A percentile compares a stretch with the other conserved stretches of the same genome.
Evolutionary conservation across 2,113 vertebrate species (phyloP).

Genomic region (Gavia stellata): DNA sequence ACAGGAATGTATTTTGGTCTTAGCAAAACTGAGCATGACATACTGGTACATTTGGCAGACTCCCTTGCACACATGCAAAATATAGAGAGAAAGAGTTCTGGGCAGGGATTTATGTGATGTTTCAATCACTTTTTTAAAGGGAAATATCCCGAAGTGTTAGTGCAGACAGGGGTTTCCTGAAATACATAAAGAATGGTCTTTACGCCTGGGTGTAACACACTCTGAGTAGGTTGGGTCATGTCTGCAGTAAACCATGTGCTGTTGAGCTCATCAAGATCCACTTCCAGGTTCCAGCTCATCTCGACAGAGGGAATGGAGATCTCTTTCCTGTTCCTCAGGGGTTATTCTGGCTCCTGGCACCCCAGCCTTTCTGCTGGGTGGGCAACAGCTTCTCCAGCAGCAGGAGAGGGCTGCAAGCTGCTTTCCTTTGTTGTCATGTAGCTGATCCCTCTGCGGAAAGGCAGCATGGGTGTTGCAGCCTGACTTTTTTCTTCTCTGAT

Average conservation of each 20-base stretch:
- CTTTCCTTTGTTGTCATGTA: background rate
- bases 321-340: background rate
- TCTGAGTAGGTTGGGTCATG: no score
- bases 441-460: background rate
- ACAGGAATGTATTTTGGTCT: background rate
- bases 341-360: background rate
- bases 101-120: background rate
- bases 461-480: background rate
- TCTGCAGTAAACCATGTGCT: background rate
- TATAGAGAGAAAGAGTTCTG: background rate
- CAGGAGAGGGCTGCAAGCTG: background rate
- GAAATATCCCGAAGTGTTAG: background rate
- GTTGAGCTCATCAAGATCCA: background rate
- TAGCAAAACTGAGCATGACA: background rate
- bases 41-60: background rate
- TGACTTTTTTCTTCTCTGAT: background rate
- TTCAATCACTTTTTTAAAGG: background rate
- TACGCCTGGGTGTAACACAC: background rate
- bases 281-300: background rate
- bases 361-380: background rate
- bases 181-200: background rate
- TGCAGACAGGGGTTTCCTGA: background rate
- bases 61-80: background rate
- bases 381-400: background rate
- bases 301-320: fast-evolving